Percentiles rank a stretch among this genome's conserved stretches.
Conservation (phyloP, 2,797 vertebrate genomes). For the Semaprochilodus insignis region DNA sequence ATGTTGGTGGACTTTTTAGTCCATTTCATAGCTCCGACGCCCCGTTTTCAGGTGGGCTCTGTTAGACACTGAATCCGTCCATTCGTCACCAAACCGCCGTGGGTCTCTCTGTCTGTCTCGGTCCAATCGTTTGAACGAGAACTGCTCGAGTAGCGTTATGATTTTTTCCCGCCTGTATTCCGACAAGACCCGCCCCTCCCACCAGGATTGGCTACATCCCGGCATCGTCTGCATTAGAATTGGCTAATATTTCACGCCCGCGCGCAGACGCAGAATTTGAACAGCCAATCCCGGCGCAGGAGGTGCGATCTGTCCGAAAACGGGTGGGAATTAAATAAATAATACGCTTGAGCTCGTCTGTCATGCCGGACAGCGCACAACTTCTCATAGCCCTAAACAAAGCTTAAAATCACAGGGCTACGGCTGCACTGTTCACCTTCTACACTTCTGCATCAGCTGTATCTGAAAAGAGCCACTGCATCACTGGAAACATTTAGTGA, state of each 20-base stretch:
- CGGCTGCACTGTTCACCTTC: too few species aligned
- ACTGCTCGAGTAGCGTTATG: neutral
- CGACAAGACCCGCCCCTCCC: neutral
- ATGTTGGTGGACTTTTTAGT: neutral
- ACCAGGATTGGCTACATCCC: neutral
- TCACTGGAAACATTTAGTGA: too few species aligned
- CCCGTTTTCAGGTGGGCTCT: neutral
- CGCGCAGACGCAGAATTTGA: neutral
- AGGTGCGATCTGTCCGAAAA: neutral
- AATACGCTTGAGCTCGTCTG: neutral
- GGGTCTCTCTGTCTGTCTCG: neutral
- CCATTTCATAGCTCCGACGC: neutral
- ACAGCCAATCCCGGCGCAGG: neutral
- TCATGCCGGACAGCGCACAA: neutral
- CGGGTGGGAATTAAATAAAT: neutral
- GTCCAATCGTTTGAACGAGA: neutral
- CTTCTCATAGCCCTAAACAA: slow-evolving; percentile 8
- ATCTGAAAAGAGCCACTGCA: too few species aligned
- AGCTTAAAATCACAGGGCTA: slow-evolving; percentile 42
- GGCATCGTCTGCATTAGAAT: neutral
- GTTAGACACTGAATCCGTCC: too few species aligned
- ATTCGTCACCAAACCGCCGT: neutral
- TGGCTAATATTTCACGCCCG: neutral
- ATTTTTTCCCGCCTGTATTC: neutral
- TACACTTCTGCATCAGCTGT: too few species aligned